Conservation (phyloP, 2,797 vertebrate species). For the Microctenopoma lineatum region DNA sequence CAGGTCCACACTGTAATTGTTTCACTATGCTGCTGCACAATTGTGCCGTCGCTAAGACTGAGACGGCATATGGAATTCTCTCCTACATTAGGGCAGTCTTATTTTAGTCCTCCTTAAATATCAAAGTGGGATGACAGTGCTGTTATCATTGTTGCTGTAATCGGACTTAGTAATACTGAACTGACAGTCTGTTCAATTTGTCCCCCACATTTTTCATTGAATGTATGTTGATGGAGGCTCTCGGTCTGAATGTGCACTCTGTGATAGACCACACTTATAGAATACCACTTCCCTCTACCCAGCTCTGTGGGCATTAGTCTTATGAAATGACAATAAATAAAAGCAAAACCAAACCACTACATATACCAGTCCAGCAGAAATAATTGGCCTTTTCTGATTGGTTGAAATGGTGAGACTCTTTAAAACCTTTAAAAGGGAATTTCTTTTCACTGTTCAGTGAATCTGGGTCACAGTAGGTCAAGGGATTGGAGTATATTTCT, state of each 20-base stretch:
- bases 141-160: slow-evolving; percentile 38
- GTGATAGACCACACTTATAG: slow-evolving; percentile 37
- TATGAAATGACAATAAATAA: no score
- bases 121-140: slow-evolving; percentile 38
- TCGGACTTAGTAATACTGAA: slow-evolving; percentile 27
- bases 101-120: slow-evolving; percentile 33
- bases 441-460: no score
- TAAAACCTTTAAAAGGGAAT: no score
- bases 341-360: no score
- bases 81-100: slow-evolving; percentile 24
- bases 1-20: slow-evolving; percentile 61
- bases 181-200: slow-evolving; percentile 38
- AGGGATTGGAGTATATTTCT: no score
- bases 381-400: no score
- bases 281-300: neutral
- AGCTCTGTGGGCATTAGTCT: no score
- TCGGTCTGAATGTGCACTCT: slow-evolving; percentile 21
- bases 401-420: no score
- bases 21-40: slow-evolving; percentile 65
- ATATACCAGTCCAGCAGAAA: no score
- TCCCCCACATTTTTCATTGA: slow-evolving; percentile 45
- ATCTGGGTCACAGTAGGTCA: no score
- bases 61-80: slow-evolving; percentile 26
- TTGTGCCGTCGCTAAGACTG: slow-evolving; percentile 29
- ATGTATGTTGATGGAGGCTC: slow-evolving; percentile 33